A percentile compares a stretch with the other conserved stretches of the same genome.
phyloP scores from a whole-genome alignment of 2,113 vertebrate genomes.

The Antechinus stuartii region DNA sequence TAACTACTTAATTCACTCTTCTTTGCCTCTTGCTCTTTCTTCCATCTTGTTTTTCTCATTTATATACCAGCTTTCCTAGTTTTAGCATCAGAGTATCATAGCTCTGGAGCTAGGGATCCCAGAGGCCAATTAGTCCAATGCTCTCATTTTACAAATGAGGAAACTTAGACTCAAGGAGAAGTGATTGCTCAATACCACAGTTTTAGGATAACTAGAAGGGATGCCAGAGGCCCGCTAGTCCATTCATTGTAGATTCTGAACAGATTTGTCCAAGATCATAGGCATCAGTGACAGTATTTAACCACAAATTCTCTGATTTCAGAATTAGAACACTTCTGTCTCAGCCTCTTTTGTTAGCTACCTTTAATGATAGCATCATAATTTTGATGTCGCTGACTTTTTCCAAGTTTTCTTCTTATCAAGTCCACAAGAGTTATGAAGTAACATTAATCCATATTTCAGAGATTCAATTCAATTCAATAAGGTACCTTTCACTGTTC shows the following conservation, averaged over 20 bases:
- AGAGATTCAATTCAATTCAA: neutral
- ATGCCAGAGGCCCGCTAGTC: neutral
- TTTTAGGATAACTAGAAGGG: neutral
- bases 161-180: neutral
- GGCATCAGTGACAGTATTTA: neutral
- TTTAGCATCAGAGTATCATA: neutral
- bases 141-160: neutral
- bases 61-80: neutral
- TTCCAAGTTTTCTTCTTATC: neutral
- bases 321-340: neutral
- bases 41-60: neutral
- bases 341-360: neutral
- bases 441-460: neutral
- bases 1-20: neutral
- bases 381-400: neutral
- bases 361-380: neutral
- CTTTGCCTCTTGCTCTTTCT: neutral
- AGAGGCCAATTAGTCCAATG: neutral
- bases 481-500: neutral
- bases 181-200: neutral
- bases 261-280: neutral
- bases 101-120: neutral
- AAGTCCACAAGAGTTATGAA: neutral
- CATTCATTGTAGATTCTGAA: neutral
- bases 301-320: neutral